Base-by-base conservation (phyloP, 1,140 invertebrate species). In the Harpegnathos saltator region DNA sequence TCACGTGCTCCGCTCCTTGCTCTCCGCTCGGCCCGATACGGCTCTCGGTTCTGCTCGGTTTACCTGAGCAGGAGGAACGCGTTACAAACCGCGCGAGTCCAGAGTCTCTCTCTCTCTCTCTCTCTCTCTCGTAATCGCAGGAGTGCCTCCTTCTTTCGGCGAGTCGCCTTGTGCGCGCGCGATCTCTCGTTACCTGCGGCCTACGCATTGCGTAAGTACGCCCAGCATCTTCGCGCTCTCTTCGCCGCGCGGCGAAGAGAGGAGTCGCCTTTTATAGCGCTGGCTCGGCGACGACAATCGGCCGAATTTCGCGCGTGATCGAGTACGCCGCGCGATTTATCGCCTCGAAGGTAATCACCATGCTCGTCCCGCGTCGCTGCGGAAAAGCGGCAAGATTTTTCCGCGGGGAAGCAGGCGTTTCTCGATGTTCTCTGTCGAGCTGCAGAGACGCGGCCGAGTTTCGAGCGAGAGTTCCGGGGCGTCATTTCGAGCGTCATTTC, bases 161-260 rank as follows among this genome's bases (percentile, higher is more conserved):
- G 75, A 78, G 38, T 26, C 22, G 56, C 26, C 68, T 68, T 29
- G 48, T 54, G 66, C 33, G 7, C 77, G 29, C 66, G 78, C 50
- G 44, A 82, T 63, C 69, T 15, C 56, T 63, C 33, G 56, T 61
- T 58, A 44, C 26, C 58, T 63, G 24, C 72, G 38, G 19, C 11
- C 62, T 4, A 17, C 66, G 14, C 58, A 9, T 82, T 73, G 69
- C 69, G 78, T 82, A 82, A 82, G 78, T 82, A 82, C 44, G 44
- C 0, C 29, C 17, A 44, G 29, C 33, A 58, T 71, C 58, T 69
- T n/a, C n/a, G n/a, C n/a, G n/a, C n/a, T n/a, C n/a, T n/a, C n/a
- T n/a, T n/a, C n/a, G n/a, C n/a, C n/a, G n/a, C n/a, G 19, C 19
- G 63, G 75, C 14, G 61, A 66, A 22, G 15, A 56, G 71, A 48